These are phyloP conservation scores for Drosophila cyrtoloma DNA, from an alignment of 2,888 invertebrate genomes.

Conservation along the genomic window DNA sequence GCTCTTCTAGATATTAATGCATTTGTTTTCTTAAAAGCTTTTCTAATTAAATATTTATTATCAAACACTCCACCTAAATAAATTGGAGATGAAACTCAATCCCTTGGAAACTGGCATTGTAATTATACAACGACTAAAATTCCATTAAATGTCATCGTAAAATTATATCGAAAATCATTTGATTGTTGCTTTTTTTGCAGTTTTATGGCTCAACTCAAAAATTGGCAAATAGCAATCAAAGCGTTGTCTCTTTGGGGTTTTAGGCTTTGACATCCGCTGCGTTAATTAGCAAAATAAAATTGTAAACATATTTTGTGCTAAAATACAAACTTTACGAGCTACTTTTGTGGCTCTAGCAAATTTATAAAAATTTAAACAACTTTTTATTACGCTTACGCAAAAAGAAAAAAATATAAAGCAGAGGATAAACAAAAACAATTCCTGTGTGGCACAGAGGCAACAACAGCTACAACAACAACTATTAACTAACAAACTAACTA, in stretches of 20 bases:
- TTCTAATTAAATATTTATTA: background rate
- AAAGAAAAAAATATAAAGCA: background rate
- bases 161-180: slow-evolving; percentile 11
- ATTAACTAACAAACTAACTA: slow-evolving; percentile 28
- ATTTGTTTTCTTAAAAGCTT: background rate
- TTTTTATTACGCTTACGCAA: slow-evolving; percentile 43
- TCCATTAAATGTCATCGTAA: background rate
- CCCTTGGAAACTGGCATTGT: background rate
- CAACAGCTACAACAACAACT: slow-evolving; percentile 28
- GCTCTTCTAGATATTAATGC: background rate
- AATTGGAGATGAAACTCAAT: background rate
- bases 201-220: slow-evolving; percentile 4
- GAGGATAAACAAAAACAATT: slow-evolving; percentile 18
- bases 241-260: slow-evolving; percentile 2
- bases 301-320: slow-evolving; percentile 33
- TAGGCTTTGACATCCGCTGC: slow-evolving; percentile 33
- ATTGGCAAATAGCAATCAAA: slow-evolving; percentile 36
- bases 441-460: slow-evolving; percentile 60
- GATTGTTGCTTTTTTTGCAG: slow-evolving; percentile 1
- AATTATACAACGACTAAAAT: background rate
- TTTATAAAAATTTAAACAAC: slow-evolving; percentile 56
- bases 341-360: slow-evolving; percentile 61
- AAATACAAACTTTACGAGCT: slow-evolving; percentile 61
- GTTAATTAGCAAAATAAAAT: slow-evolving; percentile 63
- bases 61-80: background rate